A percentile compares a stretch with the other conserved stretches of the same genome.
phyloP scores from a whole-genome alignment of 2,113 vertebrate genomes.

The western clawed frog (Xenopus tropicalis) region UCB_Xtro_10.0 CM004450.2:117145001-117145500 shows the following conservation, averaged over 20 bases:
- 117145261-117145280: background rate
- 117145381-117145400: background rate
- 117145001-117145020: too few species aligned
- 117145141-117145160: conserved; percentile 6
- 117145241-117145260: conserved; percentile 8
- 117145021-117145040: too few species aligned
- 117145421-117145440: background rate
- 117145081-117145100: background rate
- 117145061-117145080: background rate
- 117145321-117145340: conserved; percentile 2
- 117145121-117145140: background rate
- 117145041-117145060: too few species aligned
- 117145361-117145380: conserved; percentile 1
- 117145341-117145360: background rate
- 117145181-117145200: background rate
- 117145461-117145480: background rate
- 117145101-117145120: conserved; percentile 12
- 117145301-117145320: background rate
- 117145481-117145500: background rate
- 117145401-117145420: background rate
- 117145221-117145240: background rate
- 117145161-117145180: conserved; percentile 1
- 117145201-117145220: background rate
- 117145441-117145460: background rate
- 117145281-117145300: background rate